Percentiles rank a stretch among this genome's conserved stretches.
Conservation (phyloP, 2,113 vertebrate species). For the Lagopus leucura region DNA sequence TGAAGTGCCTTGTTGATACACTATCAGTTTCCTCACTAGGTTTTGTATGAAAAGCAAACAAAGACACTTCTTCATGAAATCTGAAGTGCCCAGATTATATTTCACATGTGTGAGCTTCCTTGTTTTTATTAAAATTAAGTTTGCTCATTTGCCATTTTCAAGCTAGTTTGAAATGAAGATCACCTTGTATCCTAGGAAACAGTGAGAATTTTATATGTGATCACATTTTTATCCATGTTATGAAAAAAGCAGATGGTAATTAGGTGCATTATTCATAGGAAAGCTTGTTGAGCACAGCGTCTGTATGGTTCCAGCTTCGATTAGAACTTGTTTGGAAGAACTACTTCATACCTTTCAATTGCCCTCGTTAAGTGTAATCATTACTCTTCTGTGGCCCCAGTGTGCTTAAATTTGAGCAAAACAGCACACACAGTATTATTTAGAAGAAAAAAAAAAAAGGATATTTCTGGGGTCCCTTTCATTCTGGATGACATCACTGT, state of each 20-base stretch:
- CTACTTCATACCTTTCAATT: constrained; percentile 64
- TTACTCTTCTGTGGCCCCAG: constrained; percentile 45
- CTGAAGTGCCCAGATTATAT: constrained; percentile 71
- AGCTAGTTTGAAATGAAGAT: constrained; percentile 78
- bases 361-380: constrained; percentile 64
- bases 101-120: constrained; percentile 73
- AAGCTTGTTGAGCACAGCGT: constrained; percentile 43
- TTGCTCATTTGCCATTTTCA: constrained; percentile 77
- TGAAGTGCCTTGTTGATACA: not conserved
- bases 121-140: constrained; percentile 82
- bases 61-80: constrained; percentile 67
- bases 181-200: constrained; percentile 81
- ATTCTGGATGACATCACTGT: constrained; percentile 8
- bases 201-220: constrained; percentile 74
- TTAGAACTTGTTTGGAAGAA: constrained; percentile 65
- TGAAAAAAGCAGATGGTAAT: constrained; percentile 75
- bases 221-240: constrained; percentile 73
- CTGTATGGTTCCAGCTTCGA: constrained; percentile 54
- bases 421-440: not conserved
- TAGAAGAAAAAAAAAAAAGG: not conserved
- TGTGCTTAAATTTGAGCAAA: constrained; percentile 42
- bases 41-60: constrained; percentile 71
- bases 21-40: constrained; percentile 34
- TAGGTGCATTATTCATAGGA: constrained; percentile 74
- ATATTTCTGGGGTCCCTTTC: constrained; percentile 34